Conservation (phyloP, 2,113 vertebrate genomes). For the Heterotis niloticus region DNA sequence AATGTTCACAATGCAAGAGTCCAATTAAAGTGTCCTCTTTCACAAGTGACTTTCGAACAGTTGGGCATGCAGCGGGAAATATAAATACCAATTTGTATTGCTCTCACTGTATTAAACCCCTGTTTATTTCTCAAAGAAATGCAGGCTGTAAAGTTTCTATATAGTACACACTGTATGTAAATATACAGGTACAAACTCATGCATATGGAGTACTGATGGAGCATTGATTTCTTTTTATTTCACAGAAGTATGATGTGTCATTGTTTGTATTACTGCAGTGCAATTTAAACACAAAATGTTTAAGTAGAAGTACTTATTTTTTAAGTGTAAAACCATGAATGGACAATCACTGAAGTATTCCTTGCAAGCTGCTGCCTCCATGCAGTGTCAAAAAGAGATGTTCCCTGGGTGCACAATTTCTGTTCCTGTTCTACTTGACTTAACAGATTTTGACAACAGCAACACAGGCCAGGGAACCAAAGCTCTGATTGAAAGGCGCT, state of each 20-base stretch:
- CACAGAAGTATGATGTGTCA: background rate
- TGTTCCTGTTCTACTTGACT: too few relatives aligned
- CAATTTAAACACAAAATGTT: background rate
- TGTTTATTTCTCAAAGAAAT: too few relatives aligned
- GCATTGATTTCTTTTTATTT: background rate
- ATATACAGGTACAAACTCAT: background rate
- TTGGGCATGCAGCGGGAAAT: background rate
- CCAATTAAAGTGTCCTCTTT: conserved; percentile 9
- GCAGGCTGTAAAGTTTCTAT: background rate
- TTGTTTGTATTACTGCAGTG: background rate
- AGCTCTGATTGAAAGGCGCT: too few relatives aligned
- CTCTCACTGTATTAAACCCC: background rate
- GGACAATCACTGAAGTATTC: background rate
- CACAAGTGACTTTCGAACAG: background rate
- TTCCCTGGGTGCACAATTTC: too few relatives aligned
- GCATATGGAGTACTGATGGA: background rate
- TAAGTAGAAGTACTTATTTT: background rate
- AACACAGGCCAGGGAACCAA: too few relatives aligned
- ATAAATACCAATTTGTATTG: background rate
- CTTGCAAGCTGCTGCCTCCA: background rate
- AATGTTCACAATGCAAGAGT: background rate
- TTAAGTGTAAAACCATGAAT: background rate
- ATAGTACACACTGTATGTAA: background rate
- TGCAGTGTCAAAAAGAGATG: background rate
- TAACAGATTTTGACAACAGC: too few relatives aligned